Base-by-base conservation (phyloP, 2,797 vertebrate species). In the Naso thynnoides region DNA sequence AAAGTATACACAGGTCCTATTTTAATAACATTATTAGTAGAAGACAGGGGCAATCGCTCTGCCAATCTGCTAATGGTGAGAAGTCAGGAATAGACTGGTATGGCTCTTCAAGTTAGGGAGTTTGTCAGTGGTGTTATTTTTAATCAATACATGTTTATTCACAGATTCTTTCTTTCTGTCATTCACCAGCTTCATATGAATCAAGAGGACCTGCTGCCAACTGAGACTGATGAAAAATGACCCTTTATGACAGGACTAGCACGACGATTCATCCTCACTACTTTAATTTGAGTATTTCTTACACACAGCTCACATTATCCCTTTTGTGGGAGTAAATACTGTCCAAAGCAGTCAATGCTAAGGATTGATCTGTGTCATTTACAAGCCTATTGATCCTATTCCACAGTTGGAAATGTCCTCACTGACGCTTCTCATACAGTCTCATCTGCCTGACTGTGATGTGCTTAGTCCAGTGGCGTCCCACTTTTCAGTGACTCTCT, bases 281-380 rank as follows among this genome's bases (percentile, higher is more conserved):
- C 70, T 67, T 54, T 70, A 60, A 73, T 76, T 50, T 54, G 31
- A 78, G 56, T 31, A 62, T 68, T 71, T 71, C 62, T 72, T 59
- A 9, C 53, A 70, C 55, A 41, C 65, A 39, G 9, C n/a, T 61
- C 80, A 48, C 57, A 79, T 77, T 57, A 80, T 48, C 55, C 13
- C 39, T n/a, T n/a, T 65, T 64, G 53, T 54, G 45, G 50, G 47
- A 68, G 31, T 60, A 60, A 45, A 66, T 53, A 73, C 55, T 50
- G 59, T 77, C 61, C 27, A 56, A 69, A 79, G 55, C 59, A 62
- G 47, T 87, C 78, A 56, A 29, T 70, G 65, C 69, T 56, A 48
- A 10, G 61, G 70, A 85, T 21, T 65, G 68, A 83, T 53, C 76
- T 24, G 50, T 70, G 76, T 75, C 50, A 77, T 84, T 85, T 71